Percentiles rank a stretch among this genome's conserved stretches.
Evolutionary conservation across 2,797 vertebrate genomes (phyloP).

Genomic region (Buphagus erythrorhynchus): DNA sequence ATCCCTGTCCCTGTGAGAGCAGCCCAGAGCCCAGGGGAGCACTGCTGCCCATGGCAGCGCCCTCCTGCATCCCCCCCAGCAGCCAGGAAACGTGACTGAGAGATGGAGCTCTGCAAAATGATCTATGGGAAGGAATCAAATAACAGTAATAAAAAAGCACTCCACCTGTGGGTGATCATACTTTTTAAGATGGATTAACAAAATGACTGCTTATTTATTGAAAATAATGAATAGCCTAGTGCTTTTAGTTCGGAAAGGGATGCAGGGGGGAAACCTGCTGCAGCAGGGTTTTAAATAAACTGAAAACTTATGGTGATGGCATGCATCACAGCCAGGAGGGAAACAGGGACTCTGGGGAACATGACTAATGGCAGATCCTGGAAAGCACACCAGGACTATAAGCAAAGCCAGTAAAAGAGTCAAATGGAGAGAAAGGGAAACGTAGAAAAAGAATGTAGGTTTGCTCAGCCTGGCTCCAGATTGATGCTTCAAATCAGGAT

Average conservation of each 20-base stretch:
- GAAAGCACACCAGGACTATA: conserved; percentile 2
- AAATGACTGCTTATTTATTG: conserved; percentile 53
- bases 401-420: conserved; percentile 28
- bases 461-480: background rate
- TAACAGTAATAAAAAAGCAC: conserved; percentile 25
- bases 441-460: background rate
- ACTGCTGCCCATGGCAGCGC: accelerated
- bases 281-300: conserved; percentile 37
- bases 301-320: background rate
- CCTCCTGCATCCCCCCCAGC: background rate
- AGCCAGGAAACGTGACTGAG: accelerated
- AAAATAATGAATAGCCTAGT: conserved; percentile 41
- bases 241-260: background rate
- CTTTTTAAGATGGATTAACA: conserved; percentile 58
- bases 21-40: background rate
- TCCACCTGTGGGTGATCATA: conserved; percentile 32
- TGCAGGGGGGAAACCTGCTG: background rate
- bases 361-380: conserved; percentile 26
- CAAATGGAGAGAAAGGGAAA: background rate
- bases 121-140: background rate
- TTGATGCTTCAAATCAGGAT: background rate
- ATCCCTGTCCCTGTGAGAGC: background rate
- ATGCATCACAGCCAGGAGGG: conserved; percentile 16
- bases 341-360: background rate
- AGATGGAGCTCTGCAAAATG: background rate